Evolutionary conservation across 2,113 vertebrate species (phyloP).

Genomic region (Phycodurus eques): DNA sequence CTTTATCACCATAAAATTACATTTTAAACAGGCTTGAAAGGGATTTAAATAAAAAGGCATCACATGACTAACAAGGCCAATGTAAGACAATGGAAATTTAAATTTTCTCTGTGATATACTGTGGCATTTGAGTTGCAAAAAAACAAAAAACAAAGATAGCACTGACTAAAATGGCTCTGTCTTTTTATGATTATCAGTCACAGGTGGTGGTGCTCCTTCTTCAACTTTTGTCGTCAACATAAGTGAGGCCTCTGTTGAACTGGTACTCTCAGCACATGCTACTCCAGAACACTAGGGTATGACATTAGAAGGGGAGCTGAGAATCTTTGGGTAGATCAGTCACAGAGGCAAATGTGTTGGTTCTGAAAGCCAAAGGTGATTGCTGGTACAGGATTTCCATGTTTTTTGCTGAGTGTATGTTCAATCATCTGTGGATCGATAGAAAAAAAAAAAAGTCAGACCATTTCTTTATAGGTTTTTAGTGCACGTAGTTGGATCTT

Average conservation of each 20-base stretch:
- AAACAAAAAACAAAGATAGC: neutral
- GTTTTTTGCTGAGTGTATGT: conserved; percentile 38
- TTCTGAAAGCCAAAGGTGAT: conserved; percentile 46
- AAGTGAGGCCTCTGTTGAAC: conserved; percentile 12
- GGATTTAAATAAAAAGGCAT: neutral
- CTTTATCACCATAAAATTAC: no score
- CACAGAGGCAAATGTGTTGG: conserved; percentile 28
- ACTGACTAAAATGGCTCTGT: neutral
- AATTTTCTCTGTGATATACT: neutral
- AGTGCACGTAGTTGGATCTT: neutral
- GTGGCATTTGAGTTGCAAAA: neutral
- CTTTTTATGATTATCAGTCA: neutral
- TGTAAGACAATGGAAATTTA: neutral
- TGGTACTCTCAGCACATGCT: neutral
- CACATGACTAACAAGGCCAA: neutral
- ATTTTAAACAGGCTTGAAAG: no score
- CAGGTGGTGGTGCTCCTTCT: conserved; percentile 27
- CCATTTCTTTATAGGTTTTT: neutral
- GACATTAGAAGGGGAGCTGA: conserved; percentile 6
- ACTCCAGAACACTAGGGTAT: conserved; percentile 18
- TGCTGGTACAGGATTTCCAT: conserved; percentile 60
- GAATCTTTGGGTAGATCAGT: conserved; percentile 27
- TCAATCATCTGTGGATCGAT: conserved; percentile 40
- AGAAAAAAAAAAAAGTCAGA: neutral
- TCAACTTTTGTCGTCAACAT: conserved; percentile 23